These are phyloP conservation scores for Harpalus rubripes DNA, from an alignment of 2,888 invertebrate genomes.

Conservation along the genomic window DNA sequence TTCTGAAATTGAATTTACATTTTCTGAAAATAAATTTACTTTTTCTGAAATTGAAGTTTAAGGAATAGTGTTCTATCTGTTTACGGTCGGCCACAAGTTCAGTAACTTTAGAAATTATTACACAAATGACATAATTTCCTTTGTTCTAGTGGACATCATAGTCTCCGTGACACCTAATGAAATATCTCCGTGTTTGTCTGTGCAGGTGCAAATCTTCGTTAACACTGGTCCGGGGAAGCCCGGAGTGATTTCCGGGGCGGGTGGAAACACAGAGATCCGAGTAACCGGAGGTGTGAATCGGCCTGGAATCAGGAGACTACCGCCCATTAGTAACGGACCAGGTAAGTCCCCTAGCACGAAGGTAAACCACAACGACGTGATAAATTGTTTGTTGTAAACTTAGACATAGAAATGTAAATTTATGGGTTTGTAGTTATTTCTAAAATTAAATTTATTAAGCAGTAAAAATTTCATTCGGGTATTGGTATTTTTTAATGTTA, in stretches of 20 bases:
- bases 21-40: too few species aligned
- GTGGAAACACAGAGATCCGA: conserved; percentile 74
- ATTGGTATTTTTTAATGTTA: too few species aligned
- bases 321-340: conserved; percentile 69
- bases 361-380: conserved; percentile 1
- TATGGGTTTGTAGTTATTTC: not conserved
- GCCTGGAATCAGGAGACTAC: conserved; percentile 67
- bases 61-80: too few species aligned
- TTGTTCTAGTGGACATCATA: too few species aligned
- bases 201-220: conserved; percentile 74
- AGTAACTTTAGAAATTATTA: too few species aligned
- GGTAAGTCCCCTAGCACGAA: conserved; percentile 61
- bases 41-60: too few species aligned
- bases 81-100: too few species aligned
- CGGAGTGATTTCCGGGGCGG: conserved; percentile 70
- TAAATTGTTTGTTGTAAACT: not conserved
- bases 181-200: not conserved
- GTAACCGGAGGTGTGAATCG: conserved; percentile 73
- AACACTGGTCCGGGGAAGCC: conserved; percentile 69
- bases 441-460: too few species aligned
- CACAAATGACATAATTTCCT: too few species aligned
- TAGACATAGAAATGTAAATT: not conserved
- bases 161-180: not conserved
- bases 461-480: too few species aligned
- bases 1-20: too few species aligned